phyloP scores from a whole-genome alignment of 2,797 vertebrate genomes.

The Sciurus vulgaris region DNA sequence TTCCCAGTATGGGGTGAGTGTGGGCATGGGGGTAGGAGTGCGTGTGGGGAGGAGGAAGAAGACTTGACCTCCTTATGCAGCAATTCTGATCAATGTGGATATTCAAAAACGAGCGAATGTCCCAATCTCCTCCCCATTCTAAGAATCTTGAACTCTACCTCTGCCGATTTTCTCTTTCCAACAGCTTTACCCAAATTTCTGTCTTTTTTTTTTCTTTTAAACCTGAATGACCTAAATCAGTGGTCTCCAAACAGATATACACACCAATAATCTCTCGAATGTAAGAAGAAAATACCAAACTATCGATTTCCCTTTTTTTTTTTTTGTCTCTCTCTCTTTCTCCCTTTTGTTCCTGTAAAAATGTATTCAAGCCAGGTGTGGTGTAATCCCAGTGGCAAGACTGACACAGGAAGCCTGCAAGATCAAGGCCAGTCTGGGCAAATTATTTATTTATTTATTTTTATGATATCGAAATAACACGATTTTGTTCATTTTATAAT shows the following conservation, averaged over 20 bases:
- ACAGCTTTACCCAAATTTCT: background rate
- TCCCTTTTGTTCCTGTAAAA: background rate
- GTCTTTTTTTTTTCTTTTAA: background rate
- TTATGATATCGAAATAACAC: no score
- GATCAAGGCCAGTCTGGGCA: no score
- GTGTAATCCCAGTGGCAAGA: no score
- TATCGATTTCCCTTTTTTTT: background rate
- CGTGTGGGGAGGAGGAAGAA: no score
- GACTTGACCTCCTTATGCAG: background rate
- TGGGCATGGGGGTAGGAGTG: no score
- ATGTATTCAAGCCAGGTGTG: no score
- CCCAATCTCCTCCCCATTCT: background rate
- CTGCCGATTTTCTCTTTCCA: background rate
- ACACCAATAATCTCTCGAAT: background rate
- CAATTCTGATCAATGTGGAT: background rate
- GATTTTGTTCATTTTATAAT: no score
- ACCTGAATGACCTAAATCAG: no score
- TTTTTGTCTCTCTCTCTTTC: background rate
- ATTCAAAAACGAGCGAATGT: background rate
- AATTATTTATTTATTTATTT: no score
- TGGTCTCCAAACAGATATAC: background rate
- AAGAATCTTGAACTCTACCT: background rate
- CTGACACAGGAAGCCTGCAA: no score
- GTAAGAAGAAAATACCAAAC: conserved; percentile 42
- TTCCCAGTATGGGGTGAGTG: no score